Base-by-base conservation (phyloP, 2,888 invertebrate genomes). In the Lamellibrachia columna region DNA sequence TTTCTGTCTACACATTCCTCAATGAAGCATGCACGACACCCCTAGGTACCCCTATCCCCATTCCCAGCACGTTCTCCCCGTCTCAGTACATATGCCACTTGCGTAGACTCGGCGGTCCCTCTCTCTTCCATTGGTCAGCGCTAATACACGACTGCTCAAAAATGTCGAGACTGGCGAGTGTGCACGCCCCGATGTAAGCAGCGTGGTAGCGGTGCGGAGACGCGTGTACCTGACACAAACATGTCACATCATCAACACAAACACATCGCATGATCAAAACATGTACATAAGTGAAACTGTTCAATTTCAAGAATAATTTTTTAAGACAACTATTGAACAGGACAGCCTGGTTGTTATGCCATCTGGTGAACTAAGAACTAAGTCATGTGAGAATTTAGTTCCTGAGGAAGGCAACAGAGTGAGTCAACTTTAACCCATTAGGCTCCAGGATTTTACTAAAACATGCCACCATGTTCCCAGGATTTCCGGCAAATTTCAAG, bases 201-300 rank as follows among this genome's bases (percentile, higher is more conserved):
- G 97, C 97, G 95, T 97, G 97, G 94, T 97, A 97, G 9, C 97
- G 96, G 95, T 97, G 97, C 0, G 97, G 97, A 52, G 97, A 97
- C 2, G 97, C 96, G 94, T 97, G 97, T 22, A 97, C 97, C 97
- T 97, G 95, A 94, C 52, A 91, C 92, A 90, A 75, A n/a, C 9
- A 90, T 28, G 52, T 75, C 75, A 7, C 75, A 75, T 75, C 22
- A 75, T 75, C 75, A 75, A 75, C 22, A 75, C 22, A 22, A 40
- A 40, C 40, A 40, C 40, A n/a, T 75, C 75, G n/a, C 75, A 75
- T 75, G 75, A 75, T 75, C 75, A 75, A 75, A 3, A 75, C 22
- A 22, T 15, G 91, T 91, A 52, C 40, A 40, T n/a, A 58, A 91
- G 11, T n/a, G n/a, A 4, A 53, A 53, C 53, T 40, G 40, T 40